Base-by-base conservation (phyloP, 1,140 invertebrate species). In the Zaprionus camerounensis region DNA sequence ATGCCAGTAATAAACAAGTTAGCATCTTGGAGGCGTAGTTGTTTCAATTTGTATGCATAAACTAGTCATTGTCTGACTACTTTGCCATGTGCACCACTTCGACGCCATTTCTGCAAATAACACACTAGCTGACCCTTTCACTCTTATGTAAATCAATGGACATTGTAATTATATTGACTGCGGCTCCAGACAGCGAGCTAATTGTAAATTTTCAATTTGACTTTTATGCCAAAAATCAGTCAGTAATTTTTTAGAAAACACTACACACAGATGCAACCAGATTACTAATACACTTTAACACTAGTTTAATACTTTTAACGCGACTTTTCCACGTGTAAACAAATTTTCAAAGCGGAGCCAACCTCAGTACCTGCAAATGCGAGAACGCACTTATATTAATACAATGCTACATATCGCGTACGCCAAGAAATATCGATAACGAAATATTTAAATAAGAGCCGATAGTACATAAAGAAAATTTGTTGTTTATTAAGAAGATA, bases 291-390 rank as follows among this genome's bases (percentile, higher is more conserved):
- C 71, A 80, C 72, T 82, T 82, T 82, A 4, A 68, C 56, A 67
- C 49, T 59, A 38, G 20, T 53, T 49, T 49, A 51, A 31, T 62
- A 49, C 49, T 63, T 69, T 68, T 17, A 49, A 28, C 65, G 58
- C 68, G 65, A 28, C 17, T 80, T 80, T 65, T 72, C 20, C 53
- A 68, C 46, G 71, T 77, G 73, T 72, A 91, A 91, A 78, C 76
- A 91, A 91, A 80, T 87, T 88, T 88, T 90, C 56, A 73, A 84
- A 79, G 62, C 75, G 69, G 75, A 81, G 76, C 70, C 55, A 76
- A 85, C 59, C 82, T 82, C 77, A 90, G 70, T 91, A 91, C 87
- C 87, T 91, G 86, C 88, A 91, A 87, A 87, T 91, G 81, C 86
- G 87, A 91, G 82, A 90, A 91, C 90, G 70, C 84, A 85, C 78